These are phyloP conservation scores for Hydra vulgaris DNA, from an alignment of 30 jellyfish, hydroid and myxozoan species.

Conservation along the genomic window DNA sequence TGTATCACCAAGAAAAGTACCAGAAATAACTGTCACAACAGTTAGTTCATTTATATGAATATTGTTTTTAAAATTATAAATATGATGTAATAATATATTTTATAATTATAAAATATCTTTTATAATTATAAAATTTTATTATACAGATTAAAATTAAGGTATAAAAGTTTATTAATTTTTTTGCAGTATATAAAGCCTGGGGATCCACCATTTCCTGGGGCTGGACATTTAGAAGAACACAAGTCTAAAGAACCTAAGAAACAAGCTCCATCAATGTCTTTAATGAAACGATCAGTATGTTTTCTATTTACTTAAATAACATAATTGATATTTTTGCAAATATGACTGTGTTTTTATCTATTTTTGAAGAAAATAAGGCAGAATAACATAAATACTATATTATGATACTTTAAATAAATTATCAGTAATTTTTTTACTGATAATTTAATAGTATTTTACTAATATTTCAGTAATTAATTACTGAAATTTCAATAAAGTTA, in stretches of 20 bases:
- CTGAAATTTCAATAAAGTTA: too few species aligned
- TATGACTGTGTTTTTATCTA: too few species aligned
- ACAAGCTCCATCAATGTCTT: conserved; percentile 20
- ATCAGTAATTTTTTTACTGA: too few species aligned
- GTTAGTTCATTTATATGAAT: background rate
- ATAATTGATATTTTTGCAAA: background rate
- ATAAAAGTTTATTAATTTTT: background rate
- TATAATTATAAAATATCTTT: too few species aligned
- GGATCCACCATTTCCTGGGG: conserved; percentile 43
- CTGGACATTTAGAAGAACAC: conserved; percentile 20
- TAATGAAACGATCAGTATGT: conserved; percentile 22
- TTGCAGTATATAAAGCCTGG: conserved; percentile 38
- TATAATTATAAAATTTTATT: too few species aligned
- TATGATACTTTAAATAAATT: too few species aligned
- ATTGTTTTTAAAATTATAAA: background rate
- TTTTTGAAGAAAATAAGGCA: too few species aligned
- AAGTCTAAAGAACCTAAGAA: conserved; percentile 4
- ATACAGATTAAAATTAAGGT: too few species aligned
- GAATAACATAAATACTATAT: too few species aligned
- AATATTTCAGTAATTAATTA: too few species aligned
- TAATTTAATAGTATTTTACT: too few species aligned
- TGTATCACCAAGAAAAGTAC: background rate
- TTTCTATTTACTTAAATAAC: background rate
- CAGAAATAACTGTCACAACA: background rate
- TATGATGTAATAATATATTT: too few species aligned